These are phyloP conservation scores for Xerus inauris DNA, from an alignment of 2,113 vertebrate genomes.

Conservation along the genomic window DNA sequence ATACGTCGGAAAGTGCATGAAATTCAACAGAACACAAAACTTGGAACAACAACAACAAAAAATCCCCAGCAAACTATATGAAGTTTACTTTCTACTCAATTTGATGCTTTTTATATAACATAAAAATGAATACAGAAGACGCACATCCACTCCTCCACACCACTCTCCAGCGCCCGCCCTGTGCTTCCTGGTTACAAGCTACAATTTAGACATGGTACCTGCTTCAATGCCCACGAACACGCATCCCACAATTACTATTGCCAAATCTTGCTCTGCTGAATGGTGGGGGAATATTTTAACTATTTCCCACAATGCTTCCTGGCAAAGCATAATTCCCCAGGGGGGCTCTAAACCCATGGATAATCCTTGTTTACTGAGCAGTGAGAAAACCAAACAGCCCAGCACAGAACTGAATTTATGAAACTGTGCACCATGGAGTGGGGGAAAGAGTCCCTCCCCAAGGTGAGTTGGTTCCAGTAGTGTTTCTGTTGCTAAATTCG, in stretches of 20 bases:
- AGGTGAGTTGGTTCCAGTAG: neutral
- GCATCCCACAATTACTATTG: neutral
- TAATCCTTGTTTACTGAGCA: slow-evolving; percentile 34
- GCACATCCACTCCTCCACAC: neutral
- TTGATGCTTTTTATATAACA: neutral
- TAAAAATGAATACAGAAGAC: neutral
- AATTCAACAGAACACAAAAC: neutral
- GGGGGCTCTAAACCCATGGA: neutral
- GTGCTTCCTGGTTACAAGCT: neutral
- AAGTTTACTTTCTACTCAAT: neutral
- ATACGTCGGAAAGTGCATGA: neutral
- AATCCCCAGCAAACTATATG: neutral
- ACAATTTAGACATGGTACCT: neutral
- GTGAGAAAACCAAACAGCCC: neutral
- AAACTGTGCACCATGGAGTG: neutral
- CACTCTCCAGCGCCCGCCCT: neutral
- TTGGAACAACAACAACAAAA: neutral
- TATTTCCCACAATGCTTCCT: slow-evolving; percentile 37
- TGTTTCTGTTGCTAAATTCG: neutral
- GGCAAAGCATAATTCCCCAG: neutral
- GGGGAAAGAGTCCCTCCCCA: neutral
- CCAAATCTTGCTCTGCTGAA: slow-evolving; percentile 20
- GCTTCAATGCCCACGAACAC: neutral
- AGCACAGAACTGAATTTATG: neutral
- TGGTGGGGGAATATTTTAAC: neutral